Evolutionary conservation across 2,797 vertebrate genomes (phyloP).

Genomic region (Crocodylus rhombifer): DNA sequence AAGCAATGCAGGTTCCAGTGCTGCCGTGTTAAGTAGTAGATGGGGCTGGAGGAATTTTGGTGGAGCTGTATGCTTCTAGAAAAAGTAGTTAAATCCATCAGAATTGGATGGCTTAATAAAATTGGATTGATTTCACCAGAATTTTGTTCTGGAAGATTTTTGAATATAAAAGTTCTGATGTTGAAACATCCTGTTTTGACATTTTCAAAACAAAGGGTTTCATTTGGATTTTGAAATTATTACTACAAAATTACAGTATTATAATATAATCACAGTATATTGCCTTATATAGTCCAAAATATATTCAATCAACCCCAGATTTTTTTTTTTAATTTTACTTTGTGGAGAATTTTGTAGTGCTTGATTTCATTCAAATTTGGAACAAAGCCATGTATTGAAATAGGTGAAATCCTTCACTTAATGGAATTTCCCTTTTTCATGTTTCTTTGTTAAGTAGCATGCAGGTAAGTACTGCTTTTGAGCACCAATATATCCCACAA

Average conservation of each 20-base stretch:
- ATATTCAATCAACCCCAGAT: too few relatives aligned
- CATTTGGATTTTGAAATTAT: not conserved
- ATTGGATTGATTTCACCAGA: not conserved
- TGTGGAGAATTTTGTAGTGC: not conserved
- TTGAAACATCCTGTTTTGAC: not conserved
- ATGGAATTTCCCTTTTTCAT: not conserved
- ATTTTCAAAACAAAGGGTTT: not conserved
- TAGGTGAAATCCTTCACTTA: not conserved
- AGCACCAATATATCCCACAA: not conserved
- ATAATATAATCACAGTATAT: too few relatives aligned
- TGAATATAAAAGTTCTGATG: not conserved
- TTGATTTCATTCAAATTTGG: not conserved
- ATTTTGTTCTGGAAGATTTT: not conserved
- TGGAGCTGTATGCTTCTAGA: not conserved
- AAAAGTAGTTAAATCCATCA: not conserved
- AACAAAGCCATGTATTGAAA: not conserved
- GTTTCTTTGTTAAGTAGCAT: not conserved
- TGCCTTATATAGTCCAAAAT: too few relatives aligned
- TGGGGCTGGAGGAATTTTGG: not conserved
- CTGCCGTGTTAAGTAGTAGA: not conserved
- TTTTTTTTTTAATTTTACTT: too few relatives aligned
- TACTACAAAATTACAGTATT: too few relatives aligned
- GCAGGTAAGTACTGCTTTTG: not conserved
- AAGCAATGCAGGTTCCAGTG: not conserved
- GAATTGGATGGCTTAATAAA: not conserved